phyloP scores from a whole-genome alignment of 1,140 invertebrate species.

The Drosophila repleta region DNA sequence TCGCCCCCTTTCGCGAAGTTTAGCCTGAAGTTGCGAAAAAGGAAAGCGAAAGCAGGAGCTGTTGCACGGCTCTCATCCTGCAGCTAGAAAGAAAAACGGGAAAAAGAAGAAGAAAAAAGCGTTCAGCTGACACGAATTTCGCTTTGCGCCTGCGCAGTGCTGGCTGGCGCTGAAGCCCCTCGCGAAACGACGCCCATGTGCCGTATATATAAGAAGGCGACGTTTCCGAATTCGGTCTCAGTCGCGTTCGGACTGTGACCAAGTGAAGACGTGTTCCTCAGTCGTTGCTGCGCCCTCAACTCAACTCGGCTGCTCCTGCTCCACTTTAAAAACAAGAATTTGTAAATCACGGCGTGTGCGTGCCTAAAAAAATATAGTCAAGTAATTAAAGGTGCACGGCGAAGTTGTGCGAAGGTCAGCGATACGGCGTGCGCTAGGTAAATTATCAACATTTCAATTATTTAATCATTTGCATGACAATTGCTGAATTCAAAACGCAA shows the following conservation, averaged over 20 bases:
- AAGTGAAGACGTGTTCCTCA: constrained; percentile 47
- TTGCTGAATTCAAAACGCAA: constrained; percentile 42
- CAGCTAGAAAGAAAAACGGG: not conserved
- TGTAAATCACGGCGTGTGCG: constrained; percentile 58
- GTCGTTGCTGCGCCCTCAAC: constrained; percentile 10
- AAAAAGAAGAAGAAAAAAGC: not conserved
- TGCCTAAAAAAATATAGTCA: constrained; percentile 41
- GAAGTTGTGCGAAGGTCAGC: constrained; percentile 60
- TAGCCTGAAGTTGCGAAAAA: constrained; percentile 40
- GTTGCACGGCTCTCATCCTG: constrained; percentile 58
- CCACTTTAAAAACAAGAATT: constrained; percentile 41
- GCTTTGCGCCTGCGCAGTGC: constrained; percentile 73
- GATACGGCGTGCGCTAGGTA: constrained; percentile 8
- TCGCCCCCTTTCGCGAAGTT: constrained; percentile 21
- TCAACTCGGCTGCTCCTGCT: constrained; percentile 26
- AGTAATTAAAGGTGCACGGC: constrained; percentile 55
- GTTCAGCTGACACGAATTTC: constrained; percentile 65
- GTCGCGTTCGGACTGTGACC: constrained; percentile 69
- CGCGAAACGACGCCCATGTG: constrained; percentile 13
- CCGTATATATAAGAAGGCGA: constrained; percentile 47
- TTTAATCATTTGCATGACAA: constrained; percentile 2
- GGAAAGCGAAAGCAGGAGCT: constrained; percentile 61
- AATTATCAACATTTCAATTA: constrained; percentile 20
- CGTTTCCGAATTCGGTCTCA: constrained; percentile 54
- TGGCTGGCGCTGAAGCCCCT: constrained; percentile 23